Base-by-base conservation (phyloP, 2,888 invertebrate species). In the Aspidapion aeneum region DNA sequence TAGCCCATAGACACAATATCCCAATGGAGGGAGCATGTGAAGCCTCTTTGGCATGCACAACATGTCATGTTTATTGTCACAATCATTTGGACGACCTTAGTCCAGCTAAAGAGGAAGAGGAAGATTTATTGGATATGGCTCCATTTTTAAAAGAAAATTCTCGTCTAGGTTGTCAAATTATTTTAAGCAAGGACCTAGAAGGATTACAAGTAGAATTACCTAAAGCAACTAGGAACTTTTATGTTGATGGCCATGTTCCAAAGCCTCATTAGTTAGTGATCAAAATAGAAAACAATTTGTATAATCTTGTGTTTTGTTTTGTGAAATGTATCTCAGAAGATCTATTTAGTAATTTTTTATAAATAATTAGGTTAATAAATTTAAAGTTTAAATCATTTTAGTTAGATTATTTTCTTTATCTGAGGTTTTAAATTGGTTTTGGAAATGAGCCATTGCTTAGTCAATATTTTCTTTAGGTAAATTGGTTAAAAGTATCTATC, bases 1-100 rank as follows among this genome's bases (percentile, higher is more conserved):
- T 99, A 73, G 98, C 98, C 1, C 97, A 98, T 78, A 86, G 96
- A 77, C 86, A 95, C 82, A 91, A 90, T 62, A 87, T 99, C 71
- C 94, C 94, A 76, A 91, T 99, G 88, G 98, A 99, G 89, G 97
- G 94, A 63, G 98, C 99, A 0, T 99, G 99, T 82, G 99, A 99
- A 82, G 99, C 98, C 1, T 98, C 98, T 0, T 77, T 98, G 72
- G 98, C 99, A 0, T 99, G 99, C 77, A 97, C 96, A 18, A 99
- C 99, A 0, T 99, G 99, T 75, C 99, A 99, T 81, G 91, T 97
- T 0, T 99, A 99, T 78, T 82, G 91, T 62, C 85, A 87, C 55
- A 82, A 90, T 21, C 90, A 86, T 78, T 77, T 85, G 19, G 89
- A 93, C 62, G 88, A 87, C 76, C 80, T 99, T 63, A 89, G 91